phyloP scores from a whole-genome alignment of 2,113 vertebrate species.

The Probosciger aterrimus region DNA sequence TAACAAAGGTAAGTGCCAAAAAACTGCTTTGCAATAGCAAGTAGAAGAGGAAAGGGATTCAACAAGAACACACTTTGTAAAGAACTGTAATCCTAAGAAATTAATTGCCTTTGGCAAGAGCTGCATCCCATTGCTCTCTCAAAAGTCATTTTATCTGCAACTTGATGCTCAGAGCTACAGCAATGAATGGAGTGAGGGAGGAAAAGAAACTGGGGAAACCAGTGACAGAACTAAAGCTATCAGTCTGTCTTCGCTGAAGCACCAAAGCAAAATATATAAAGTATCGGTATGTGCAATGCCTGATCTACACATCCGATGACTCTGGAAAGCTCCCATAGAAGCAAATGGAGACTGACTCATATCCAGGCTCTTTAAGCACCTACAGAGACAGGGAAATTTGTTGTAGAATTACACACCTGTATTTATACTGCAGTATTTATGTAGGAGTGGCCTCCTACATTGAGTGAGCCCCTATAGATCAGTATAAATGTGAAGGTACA shows the following conservation, averaged over 20 bases:
- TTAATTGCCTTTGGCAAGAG: constrained; percentile 62
- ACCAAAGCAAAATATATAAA: background rate
- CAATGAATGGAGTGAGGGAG: constrained; percentile 47
- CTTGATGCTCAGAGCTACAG: constrained; percentile 38
- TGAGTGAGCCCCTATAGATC: background rate
- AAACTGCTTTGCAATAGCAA: constrained; percentile 32
- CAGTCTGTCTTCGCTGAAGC: background rate
- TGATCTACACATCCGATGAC: background rate
- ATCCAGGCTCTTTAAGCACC: background rate
- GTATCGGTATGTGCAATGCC: background rate
- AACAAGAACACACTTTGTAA: constrained; percentile 37
- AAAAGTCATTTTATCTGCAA: constrained; percentile 49
- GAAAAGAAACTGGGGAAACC: background rate
- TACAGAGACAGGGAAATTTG: background rate
- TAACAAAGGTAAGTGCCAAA: constrained; percentile 10
- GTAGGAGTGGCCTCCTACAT: background rate
- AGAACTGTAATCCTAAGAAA: constrained; percentile 53
- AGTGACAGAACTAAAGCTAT: background rate
- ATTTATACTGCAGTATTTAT: background rate
- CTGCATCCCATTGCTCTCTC: constrained; percentile 35
- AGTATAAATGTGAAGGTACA: background rate
- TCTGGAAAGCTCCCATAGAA: background rate
- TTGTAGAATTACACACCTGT: background rate
- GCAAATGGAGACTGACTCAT: background rate
- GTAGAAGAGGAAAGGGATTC: constrained; percentile 38